phyloP scores from a whole-genome alignment of 2,113 vertebrate species.

The Crotalus helleri region DNA sequence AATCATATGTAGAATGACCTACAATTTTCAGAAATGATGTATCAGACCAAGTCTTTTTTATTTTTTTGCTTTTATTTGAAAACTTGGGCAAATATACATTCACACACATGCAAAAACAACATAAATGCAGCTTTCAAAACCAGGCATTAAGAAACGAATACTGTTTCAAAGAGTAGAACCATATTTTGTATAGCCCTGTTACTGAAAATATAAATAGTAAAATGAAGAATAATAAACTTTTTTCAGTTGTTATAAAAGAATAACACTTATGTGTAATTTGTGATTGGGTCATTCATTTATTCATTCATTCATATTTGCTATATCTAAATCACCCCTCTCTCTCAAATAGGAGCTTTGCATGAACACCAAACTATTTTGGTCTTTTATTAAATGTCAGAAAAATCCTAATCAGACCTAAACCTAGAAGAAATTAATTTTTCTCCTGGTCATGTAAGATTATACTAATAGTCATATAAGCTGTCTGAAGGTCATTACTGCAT shows the following conservation, averaged over 20 bases:
- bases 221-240: not conserved
- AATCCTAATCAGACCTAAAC: not conserved
- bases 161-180: not conserved
- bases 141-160: not conserved
- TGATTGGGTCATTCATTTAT: not conserved
- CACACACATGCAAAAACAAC: not conserved
- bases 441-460: no score
- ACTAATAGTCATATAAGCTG: not conserved
- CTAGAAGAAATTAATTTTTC: not conserved
- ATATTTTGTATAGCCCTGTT: not conserved
- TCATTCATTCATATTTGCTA: not conserved
- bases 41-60: slow-evolving; percentile 23
- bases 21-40: slow-evolving; percentile 35
- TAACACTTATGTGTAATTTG: not conserved
- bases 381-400: not conserved
- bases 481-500: not conserved
- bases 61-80: slow-evolving; percentile 49
- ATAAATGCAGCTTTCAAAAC: not conserved
- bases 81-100: not conserved
- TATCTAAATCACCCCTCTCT: not conserved
- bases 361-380: not conserved
- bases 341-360: not conserved
- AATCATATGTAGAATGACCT: slow-evolving; percentile 13
- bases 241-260: not conserved
- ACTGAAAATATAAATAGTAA: not conserved